These are phyloP conservation scores for Campoplex nolae DNA, from an alignment of 2,888 invertebrate species.

Conservation along the genomic window DNA sequence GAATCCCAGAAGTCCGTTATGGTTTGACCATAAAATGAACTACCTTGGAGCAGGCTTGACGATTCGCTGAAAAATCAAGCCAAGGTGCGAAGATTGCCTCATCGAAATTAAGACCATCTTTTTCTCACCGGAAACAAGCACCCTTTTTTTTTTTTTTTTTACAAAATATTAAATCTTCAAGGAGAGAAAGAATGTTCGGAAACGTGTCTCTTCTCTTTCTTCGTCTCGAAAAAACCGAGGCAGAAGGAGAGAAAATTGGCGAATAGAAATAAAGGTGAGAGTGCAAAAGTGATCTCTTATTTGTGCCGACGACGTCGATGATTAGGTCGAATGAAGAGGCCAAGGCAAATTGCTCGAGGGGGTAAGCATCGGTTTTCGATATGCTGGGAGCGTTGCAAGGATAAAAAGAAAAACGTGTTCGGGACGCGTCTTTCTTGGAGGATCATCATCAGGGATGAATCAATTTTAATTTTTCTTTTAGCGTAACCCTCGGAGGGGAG, in stretches of 20 bases:
- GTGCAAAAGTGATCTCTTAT: conserved; percentile 62
- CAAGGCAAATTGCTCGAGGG: conserved; percentile 64
- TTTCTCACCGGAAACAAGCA: conserved; percentile 11
- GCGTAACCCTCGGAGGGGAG: conserved; percentile 61
- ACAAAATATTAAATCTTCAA: neutral
- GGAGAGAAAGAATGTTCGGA: neutral
- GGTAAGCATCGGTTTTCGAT: conserved; percentile 38
- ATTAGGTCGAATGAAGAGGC: conserved; percentile 65
- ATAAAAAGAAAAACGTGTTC: conserved; percentile 48
- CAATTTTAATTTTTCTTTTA: conserved; percentile 81
- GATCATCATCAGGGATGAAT: conserved; percentile 76
- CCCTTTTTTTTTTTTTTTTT: neutral
- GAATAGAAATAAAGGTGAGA: conserved; percentile 55
- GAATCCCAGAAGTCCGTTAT: neutral
- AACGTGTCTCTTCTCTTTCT: conserved; percentile 4
- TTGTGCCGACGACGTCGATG: conserved; percentile 63
- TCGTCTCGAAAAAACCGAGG: neutral
- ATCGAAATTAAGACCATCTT: conserved; percentile 15
- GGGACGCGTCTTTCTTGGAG: conserved; percentile 25
- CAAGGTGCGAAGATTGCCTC: conserved; percentile 20
- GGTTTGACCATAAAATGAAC: conserved; percentile 9
- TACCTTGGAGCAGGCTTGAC: neutral
- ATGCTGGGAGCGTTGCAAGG: conserved; percentile 49
- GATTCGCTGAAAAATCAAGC: conserved; percentile 19
- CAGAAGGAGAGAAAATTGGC: neutral